phyloP scores from a whole-genome alignment of 2,113 vertebrate genomes.

The Pagrus major region DNA sequence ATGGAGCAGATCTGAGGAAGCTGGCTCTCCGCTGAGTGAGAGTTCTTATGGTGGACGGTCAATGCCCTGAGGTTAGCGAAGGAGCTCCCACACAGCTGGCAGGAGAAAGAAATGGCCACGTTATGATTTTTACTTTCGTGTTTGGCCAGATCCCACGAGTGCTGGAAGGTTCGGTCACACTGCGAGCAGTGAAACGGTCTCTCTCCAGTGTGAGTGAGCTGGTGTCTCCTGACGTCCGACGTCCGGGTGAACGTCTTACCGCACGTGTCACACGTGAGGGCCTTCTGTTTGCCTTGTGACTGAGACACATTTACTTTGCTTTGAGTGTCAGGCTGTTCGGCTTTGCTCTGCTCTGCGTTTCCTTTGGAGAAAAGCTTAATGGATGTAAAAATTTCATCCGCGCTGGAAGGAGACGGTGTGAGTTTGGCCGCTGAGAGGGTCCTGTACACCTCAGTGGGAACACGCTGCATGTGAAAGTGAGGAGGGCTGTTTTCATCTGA shows the following conservation, averaged over 20 bases:
- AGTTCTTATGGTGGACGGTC: constrained; percentile 77
- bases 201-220: constrained; percentile 85
- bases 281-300: constrained; percentile 26
- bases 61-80: constrained; percentile 77
- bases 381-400: constrained; percentile 79
- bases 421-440: constrained; percentile 37
- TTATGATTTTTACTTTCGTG: constrained; percentile 81
- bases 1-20: constrained; percentile 85
- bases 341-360: neutral
- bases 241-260: constrained; percentile 87
- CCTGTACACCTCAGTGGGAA: constrained; percentile 64
- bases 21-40: constrained; percentile 61
- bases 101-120: constrained; percentile 74
- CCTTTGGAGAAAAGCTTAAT: constrained; percentile 73
- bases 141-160: constrained; percentile 85
- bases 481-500: constrained; percentile 52
- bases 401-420: constrained; percentile 62
- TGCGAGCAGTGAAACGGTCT: constrained; percentile 79
- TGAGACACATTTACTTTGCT: neutral
- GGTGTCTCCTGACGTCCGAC: constrained; percentile 89
- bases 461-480: constrained; percentile 78
- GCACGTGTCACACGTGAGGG: constrained; percentile 82
- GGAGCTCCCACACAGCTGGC: constrained; percentile 66
- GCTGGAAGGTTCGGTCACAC: constrained; percentile 85
- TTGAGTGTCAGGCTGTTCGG: neutral